Evolutionary conservation across 2,113 vertebrate species (phyloP).

Genomic region (Pyrgilauda ruficollis): DNA sequence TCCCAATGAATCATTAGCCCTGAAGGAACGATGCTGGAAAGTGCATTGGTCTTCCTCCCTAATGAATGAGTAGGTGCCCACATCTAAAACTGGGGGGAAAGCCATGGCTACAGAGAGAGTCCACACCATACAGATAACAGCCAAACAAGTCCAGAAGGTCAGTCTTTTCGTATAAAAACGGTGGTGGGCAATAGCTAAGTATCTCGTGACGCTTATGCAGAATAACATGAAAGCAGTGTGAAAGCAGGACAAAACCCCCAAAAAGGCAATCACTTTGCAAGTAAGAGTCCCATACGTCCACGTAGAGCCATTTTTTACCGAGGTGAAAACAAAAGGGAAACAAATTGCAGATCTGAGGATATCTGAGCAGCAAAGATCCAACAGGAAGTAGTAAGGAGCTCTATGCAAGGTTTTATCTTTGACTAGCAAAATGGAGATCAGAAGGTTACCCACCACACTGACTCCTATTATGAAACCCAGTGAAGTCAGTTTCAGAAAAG

Average conservation of each 20-base stretch:
- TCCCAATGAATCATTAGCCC: constrained; percentile 97
- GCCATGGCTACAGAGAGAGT: constrained; percentile 99
- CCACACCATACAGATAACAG: constrained; percentile 99
- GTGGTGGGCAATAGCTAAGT: constrained; percentile 97
- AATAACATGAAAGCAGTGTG: constrained; percentile 99
- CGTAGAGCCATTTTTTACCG: constrained; percentile 96
- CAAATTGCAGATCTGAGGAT: constrained; percentile 98
- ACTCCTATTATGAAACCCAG: constrained; percentile 99
- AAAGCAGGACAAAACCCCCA: constrained; percentile 98
- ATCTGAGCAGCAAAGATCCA: constrained; percentile 98
- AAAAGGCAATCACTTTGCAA: constrained; percentile 99
- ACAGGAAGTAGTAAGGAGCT: constrained; percentile 97
- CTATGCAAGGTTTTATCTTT: constrained; percentile 99
- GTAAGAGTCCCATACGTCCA: constrained; percentile 98
- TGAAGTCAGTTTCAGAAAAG: constrained; percentile 99
- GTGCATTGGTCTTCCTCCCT: constrained; percentile 99
- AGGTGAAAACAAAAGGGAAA: constrained; percentile 99
- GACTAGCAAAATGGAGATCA: constrained; percentile 99
- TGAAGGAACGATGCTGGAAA: constrained; percentile 98
- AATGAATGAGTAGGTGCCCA: constrained; percentile 98
- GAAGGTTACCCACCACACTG: constrained; percentile 98
- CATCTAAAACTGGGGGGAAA: constrained; percentile 96
- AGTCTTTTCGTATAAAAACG: constrained; percentile 98
- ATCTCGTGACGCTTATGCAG: constrained; percentile 97
- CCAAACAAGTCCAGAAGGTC: constrained; percentile 98